Base-by-base conservation (phyloP, 2,113 vertebrate species). In the Eidolon helvum region DNA sequence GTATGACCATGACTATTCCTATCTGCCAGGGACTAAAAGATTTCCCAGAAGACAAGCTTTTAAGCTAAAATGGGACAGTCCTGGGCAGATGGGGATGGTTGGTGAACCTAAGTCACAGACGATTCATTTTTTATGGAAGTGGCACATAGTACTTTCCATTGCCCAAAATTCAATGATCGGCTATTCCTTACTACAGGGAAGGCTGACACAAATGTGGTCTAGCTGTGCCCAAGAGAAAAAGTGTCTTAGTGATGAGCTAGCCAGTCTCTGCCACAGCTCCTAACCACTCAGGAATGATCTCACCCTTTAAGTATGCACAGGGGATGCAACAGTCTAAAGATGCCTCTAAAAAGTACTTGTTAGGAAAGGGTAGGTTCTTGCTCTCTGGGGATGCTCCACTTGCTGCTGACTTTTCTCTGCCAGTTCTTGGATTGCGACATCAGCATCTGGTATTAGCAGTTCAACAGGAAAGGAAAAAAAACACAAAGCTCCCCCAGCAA, bases 401-500 rank as follows among this genome's bases (percentile, higher is more conserved):
- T 7, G 18, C 71, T 40, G 59, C 71, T 72, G 71, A 48, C 92
- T 95, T 93, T 72, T 86, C 87, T 87, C 90, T 88, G 92, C 69
- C 94, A 74, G 55, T 72, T 95, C 83, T 74, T 55, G 45, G 38
- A 90, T 78, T 92, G 91, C 79, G 50, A 77, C 55, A 95, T 97
- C 97, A 92, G 88, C 96, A 93, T 93, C 97, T 91, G 93, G 71
- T 43, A 38, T 69, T 88, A 94, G 86, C 93, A 93, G 96, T 94
- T 96, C 96, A 97, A 91, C 94, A 93, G 45, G 88, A 77, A 92
- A 66, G 40, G 3, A n/a, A 82, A 63, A 50, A 95, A 2, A 16
- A 75, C 53, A n/a, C 65, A 79, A 66, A 0, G 12, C 90, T 90
- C 78, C 35, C 69, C 75, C 55, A 84, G 1, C 63, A 5, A 72